A percentile compares a stretch with the other conserved stretches of the same genome.
Evolutionary conservation across 2,888 invertebrate genomes (phyloP).

Genomic region (Pycnomerus fuliginosus): DNA sequence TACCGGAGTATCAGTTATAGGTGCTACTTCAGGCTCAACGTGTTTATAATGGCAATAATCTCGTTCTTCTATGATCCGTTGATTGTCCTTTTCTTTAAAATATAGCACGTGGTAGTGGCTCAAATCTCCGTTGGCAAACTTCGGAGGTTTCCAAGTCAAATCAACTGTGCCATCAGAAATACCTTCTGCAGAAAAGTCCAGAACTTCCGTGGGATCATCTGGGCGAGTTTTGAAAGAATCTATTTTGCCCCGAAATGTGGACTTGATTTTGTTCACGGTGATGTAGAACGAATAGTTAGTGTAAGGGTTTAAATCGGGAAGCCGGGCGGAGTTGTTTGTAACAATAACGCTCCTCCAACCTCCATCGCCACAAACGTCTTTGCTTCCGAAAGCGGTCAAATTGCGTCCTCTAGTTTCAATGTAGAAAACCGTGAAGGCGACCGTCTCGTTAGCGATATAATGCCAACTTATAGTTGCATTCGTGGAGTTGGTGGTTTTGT

Average conservation of each 20-base stretch:
- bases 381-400: slow-evolving; percentile 51
- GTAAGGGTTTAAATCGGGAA: slow-evolving; percentile 58
- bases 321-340: slow-evolving; percentile 32
- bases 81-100: slow-evolving; percentile 31
- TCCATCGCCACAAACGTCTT: slow-evolving; percentile 38
- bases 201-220: slow-evolving; percentile 56
- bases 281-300: slow-evolving; percentile 75
- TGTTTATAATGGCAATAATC: slow-evolving; percentile 36
- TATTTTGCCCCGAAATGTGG: slow-evolving; percentile 57
- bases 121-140: slow-evolving; percentile 45
- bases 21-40: slow-evolving; percentile 1
- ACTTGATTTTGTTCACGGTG: no score
- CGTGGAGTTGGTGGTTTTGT: slow-evolving; percentile 34
- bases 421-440: slow-evolving; percentile 67
- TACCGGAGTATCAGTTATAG: neutral
- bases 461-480: slow-evolving; percentile 52
- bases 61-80: slow-evolving; percentile 24
- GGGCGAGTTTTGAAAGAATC: slow-evolving; percentile 65
- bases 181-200: slow-evolving; percentile 38
- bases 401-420: slow-evolving; percentile 55
- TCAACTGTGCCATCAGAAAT: slow-evolving; percentile 47
- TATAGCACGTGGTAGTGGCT: slow-evolving; percentile 47
- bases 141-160: slow-evolving; percentile 63
- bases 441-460: slow-evolving; percentile 25
- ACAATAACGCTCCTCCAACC: slow-evolving; percentile 42